These are phyloP conservation scores for Psammodynastes pulverulentus DNA, from an alignment of 2,113 vertebrate genomes.

Conservation along the genomic window DNA sequence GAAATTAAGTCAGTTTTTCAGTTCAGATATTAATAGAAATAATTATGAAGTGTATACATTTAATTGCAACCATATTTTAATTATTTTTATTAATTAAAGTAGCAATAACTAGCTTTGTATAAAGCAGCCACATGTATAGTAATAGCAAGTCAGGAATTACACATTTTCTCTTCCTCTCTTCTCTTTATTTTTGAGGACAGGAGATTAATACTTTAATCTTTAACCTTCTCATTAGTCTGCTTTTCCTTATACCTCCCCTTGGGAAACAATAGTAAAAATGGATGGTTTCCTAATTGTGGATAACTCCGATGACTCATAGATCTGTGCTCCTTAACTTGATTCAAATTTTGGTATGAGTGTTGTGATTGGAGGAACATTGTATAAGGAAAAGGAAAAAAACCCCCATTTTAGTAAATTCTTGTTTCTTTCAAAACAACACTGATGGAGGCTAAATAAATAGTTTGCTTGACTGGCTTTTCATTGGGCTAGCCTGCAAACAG, in stretches of 20 bases:
- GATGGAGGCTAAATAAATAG: conserved; percentile 20
- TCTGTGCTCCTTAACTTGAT: conserved; percentile 18
- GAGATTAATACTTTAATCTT: background rate
- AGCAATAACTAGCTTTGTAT: background rate
- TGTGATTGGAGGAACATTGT: conserved; percentile 23
- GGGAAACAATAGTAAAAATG: background rate
- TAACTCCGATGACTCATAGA: background rate
- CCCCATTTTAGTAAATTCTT: conserved; percentile 24
- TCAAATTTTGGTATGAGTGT: background rate
- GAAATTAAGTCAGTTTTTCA: background rate
- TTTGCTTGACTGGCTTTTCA: conserved; percentile 30
- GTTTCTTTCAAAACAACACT: conserved; percentile 23
- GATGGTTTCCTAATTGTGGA: background rate
- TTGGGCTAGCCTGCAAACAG: conserved; percentile 21
- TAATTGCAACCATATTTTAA: background rate
- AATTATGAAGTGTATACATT: background rate
- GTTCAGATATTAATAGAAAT: background rate
- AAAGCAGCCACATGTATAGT: background rate
- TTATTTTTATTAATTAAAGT: background rate
- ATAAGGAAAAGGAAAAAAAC: background rate
- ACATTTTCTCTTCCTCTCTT: background rate
- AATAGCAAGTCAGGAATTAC: background rate
- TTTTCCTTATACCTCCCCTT: background rate
- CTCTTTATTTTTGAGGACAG: background rate
- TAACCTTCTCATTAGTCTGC: background rate